Conservation (phyloP, 2,113 vertebrate species). For the Xenopus borealis region DNA sequence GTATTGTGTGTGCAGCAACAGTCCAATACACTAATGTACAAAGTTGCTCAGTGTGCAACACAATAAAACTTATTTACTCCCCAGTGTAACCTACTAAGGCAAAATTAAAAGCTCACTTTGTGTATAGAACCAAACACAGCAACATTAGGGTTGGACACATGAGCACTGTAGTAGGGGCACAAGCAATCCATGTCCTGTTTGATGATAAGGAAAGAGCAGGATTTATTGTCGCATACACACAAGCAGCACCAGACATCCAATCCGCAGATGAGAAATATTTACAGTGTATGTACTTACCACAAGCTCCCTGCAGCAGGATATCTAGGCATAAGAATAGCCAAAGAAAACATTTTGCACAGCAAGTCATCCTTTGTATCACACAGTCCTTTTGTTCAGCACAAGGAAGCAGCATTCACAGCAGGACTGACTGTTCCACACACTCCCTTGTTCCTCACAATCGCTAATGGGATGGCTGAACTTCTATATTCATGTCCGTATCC, state of each 20-base stretch:
- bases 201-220: too few relatives aligned
- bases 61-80: too few relatives aligned
- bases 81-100: too few relatives aligned
- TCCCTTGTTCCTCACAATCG: background rate
- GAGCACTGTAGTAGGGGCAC: too few relatives aligned
- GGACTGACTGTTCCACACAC: background rate
- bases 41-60: too few relatives aligned
- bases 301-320: constrained; percentile 12
- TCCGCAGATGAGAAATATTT: background rate
- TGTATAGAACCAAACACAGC: too few relatives aligned
- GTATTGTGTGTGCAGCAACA: too few relatives aligned
- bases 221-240: too few relatives aligned
- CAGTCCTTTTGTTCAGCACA: background rate
- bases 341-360: constrained; percentile 7
- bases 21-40: too few relatives aligned
- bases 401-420: background rate
- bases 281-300: constrained; percentile 22
- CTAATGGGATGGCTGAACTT: background rate
- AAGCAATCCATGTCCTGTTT: too few relatives aligned
- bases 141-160: too few relatives aligned
- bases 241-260: background rate
- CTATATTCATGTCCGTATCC: background rate
- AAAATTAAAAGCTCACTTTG: too few relatives aligned
- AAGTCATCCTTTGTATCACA: constrained; percentile 28
- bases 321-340: constrained; percentile 14